Evolutionary conservation across 2,888 invertebrate species (phyloP).

Genomic region (Eilema sororculum): DNA sequence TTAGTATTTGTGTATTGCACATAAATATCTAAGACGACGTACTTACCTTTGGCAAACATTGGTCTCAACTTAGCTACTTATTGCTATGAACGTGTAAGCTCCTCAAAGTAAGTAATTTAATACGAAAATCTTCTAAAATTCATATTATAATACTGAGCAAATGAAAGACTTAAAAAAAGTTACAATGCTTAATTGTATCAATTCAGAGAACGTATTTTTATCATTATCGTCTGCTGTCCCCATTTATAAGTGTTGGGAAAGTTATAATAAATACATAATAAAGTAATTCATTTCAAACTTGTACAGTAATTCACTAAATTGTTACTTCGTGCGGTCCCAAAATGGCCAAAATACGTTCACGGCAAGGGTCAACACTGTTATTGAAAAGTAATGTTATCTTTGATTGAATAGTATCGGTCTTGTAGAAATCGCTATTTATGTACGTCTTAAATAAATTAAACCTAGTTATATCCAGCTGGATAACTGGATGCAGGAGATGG

Average conservation of each 20-base stretch:
- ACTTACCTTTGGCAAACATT: conserved; percentile 44
- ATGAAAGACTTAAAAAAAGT: too few species aligned
- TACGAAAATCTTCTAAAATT: neutral
- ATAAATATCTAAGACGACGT: conserved; percentile 40
- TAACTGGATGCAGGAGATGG: too few species aligned
- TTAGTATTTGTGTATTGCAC: conserved; percentile 43
- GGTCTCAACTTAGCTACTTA: conserved; percentile 46
- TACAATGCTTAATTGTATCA: neutral
- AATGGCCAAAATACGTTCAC: too few species aligned
- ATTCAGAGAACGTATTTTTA: neutral
- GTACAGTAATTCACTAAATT: too few species aligned
- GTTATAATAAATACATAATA: neutral
- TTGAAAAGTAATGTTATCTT: too few species aligned
- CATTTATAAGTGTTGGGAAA: neutral
- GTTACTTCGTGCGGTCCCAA: too few species aligned
- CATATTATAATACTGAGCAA: neutral
- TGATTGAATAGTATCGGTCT: too few species aligned
- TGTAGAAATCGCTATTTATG: neutral
- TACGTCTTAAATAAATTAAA: neutral
- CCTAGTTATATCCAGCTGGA: neutral
- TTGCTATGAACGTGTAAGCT: conserved; percentile 21
- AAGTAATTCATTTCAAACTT: neutral
- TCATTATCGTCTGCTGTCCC: neutral
- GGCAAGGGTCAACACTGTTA: too few species aligned
- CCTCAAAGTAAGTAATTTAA: neutral